These are phyloP conservation scores for Myotis brandtii DNA, from an alignment of 2,113 vertebrate species.

Conservation along the genomic window DNA sequence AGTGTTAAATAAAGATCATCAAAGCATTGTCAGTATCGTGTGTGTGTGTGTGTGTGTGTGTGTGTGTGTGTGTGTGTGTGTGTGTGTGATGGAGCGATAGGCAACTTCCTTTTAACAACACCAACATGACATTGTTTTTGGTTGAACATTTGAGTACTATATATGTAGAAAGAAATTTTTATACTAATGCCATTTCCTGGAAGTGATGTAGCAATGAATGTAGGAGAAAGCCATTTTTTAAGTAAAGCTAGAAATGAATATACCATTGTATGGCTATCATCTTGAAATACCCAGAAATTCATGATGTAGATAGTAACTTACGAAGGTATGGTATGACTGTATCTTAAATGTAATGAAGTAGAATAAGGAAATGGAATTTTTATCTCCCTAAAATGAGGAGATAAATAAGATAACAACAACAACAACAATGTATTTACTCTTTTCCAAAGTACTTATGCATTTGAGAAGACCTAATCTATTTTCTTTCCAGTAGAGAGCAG, in stretches of 20 bases:
- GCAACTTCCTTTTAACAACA: background rate
- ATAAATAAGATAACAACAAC: background rate
- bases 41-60: background rate
- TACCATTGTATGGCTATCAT: background rate
- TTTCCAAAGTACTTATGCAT: background rate
- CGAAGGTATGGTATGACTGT: background rate
- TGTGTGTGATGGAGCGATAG: background rate
- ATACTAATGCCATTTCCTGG: background rate
- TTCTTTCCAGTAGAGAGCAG: slow-evolving; percentile 79
- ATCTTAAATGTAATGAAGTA: background rate
- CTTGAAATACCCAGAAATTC: background rate
- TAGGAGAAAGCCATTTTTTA: slow-evolving; percentile 1
- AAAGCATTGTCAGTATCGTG: background rate
- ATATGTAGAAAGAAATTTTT: background rate
- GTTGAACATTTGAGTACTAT: background rate
- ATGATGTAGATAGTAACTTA: background rate
- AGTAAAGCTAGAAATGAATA: background rate
- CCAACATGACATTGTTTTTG: background rate
- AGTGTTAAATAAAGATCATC: background rate
- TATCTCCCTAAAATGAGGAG: background rate
- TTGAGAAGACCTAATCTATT: slow-evolving; percentile 10
- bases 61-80: background rate
- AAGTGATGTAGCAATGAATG: background rate
- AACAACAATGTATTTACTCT: background rate
- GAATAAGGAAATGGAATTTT: background rate